Percentiles rank a stretch among this genome's conserved stretches.
Conservation (phyloP, 2,888 invertebrate species). For the Geotrupes spiniger region DNA sequence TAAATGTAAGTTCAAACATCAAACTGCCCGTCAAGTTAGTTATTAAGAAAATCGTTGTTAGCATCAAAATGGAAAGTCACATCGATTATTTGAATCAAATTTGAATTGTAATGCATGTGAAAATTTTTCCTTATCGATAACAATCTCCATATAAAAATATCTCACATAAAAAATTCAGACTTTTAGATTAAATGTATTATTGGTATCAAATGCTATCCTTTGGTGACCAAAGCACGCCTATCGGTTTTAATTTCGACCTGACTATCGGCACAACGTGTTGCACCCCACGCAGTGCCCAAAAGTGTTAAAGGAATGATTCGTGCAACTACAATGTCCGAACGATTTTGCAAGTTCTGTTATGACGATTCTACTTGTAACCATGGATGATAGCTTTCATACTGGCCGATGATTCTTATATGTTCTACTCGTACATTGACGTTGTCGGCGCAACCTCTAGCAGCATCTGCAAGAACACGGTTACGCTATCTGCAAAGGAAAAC, state of each 20-base stretch:
- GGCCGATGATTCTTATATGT: slow-evolving; percentile 17
- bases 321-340: slow-evolving; percentile 49
- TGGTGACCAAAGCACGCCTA: slow-evolving; percentile 6
- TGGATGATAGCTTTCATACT: slow-evolving; percentile 24
- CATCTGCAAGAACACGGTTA: slow-evolving; percentile 87
- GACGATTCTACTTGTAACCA: slow-evolving; percentile 33
- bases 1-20: too few relatives aligned
- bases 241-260: slow-evolving; percentile 12
- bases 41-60: too few relatives aligned
- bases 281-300: slow-evolving; percentile 37
- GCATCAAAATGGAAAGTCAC: too few relatives aligned
- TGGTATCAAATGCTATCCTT: not conserved
- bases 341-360: slow-evolving; percentile 6
- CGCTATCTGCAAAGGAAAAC: slow-evolving; percentile 65
- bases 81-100: too few relatives aligned
- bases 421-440: slow-evolving; percentile 68
- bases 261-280: slow-evolving; percentile 29
- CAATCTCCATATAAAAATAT: slow-evolving; percentile 18
- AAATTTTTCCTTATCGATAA: slow-evolving; percentile 6
- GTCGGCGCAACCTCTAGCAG: slow-evolving; percentile 89
- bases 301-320: slow-evolving; percentile 58
- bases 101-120: not conserved
- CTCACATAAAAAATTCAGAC: slow-evolving; percentile 29
- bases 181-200: slow-evolving; percentile 21
- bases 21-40: too few relatives aligned